Conservation (phyloP, 2,113 vertebrate species). For the Alectura lathami region DNA sequence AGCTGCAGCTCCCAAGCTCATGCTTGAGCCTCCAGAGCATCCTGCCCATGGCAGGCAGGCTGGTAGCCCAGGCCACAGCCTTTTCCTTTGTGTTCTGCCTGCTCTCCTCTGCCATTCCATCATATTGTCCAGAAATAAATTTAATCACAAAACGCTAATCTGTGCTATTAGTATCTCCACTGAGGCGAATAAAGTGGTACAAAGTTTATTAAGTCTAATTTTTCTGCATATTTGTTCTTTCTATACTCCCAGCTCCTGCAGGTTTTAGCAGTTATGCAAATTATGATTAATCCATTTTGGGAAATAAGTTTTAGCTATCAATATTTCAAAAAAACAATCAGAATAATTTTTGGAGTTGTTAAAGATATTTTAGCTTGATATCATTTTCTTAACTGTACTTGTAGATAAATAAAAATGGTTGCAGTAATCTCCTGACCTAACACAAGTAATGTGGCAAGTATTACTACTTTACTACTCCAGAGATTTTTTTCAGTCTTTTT, state of each 20-base stretch:
- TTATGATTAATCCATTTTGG: neutral
- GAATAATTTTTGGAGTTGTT: neutral
- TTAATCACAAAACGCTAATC: neutral
- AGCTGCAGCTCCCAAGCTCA: neutral
- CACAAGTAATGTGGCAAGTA: neutral
- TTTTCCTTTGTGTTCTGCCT: accelerated
- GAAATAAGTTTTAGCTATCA: slow-evolving; percentile 27
- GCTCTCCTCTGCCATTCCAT: neutral
- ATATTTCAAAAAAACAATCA: neutral
- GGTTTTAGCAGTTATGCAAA: neutral
- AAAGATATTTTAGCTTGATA: neutral
- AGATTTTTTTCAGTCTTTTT: neutral
- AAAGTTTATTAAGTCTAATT: neutral
- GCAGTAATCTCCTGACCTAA: neutral
- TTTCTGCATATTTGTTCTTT: neutral
- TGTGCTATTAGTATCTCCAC: neutral
- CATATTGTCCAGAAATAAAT: neutral
- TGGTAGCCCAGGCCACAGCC: neutral
- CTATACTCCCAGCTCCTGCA: neutral
- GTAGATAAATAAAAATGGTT: neutral
- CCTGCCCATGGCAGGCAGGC: neutral
- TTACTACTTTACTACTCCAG: neutral
- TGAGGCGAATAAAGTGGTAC: neutral
- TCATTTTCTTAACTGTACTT: neutral
- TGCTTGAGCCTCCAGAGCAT: neutral